Conservation (phyloP, 2,888 invertebrate genomes). For the Balanococcus diminutus region DNA sequence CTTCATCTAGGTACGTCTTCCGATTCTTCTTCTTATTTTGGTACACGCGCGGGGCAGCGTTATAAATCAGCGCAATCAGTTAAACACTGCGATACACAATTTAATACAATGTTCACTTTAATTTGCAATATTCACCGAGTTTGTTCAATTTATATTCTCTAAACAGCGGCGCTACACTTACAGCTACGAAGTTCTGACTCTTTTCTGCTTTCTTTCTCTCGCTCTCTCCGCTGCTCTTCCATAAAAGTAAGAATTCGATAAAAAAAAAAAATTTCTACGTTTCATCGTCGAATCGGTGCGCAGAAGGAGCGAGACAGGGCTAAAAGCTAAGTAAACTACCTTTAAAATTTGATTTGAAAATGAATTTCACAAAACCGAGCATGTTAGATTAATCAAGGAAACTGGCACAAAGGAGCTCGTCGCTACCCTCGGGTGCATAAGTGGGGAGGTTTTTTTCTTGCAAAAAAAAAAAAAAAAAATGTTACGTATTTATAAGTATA, state of each 20-base stretch:
- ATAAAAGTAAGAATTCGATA: background rate
- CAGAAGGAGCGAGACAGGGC: background rate
- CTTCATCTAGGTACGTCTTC: background rate
- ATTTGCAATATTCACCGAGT: background rate
- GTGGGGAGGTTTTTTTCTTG: background rate
- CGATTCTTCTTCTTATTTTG: no score
- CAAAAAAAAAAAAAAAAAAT: background rate
- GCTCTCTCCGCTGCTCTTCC: background rate
- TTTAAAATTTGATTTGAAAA: conserved; percentile 28
- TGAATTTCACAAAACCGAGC: conserved; percentile 28
- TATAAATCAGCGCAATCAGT: conserved; percentile 10
- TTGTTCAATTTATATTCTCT: background rate
- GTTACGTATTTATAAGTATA: background rate
- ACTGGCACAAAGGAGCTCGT: background rate
- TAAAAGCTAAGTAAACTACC: conserved; percentile 20
- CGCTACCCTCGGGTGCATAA: background rate
- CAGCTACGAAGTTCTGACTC: background rate
- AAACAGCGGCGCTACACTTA: background rate
- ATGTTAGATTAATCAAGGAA: conserved; percentile 28
- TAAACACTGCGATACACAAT: background rate
- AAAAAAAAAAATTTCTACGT: background rate
- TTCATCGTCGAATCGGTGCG: background rate
- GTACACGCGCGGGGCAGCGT: no score
- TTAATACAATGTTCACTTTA: background rate
- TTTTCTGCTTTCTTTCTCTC: background rate